A percentile compares a stretch with the other conserved stretches of the same genome.
phyloP scores from a whole-genome alignment of 1,140 invertebrate genomes.

The Maconellicoccus hirsutus region DNA sequence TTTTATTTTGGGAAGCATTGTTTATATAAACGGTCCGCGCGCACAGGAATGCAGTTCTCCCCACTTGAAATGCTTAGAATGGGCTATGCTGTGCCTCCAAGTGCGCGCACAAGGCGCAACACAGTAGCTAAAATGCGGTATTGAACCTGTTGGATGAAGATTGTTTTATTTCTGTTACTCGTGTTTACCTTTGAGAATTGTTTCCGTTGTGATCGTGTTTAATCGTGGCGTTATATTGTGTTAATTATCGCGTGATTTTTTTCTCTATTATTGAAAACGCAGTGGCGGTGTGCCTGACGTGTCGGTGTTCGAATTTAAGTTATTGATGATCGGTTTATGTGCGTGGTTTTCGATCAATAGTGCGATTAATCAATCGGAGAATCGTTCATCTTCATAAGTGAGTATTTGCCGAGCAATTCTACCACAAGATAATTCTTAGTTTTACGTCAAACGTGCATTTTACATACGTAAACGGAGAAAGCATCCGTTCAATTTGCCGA shows the following conservation, averaged over 20 bases:
- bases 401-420: too few relatives aligned
- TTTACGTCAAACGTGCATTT: too few relatives aligned
- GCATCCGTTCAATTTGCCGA: too few relatives aligned
- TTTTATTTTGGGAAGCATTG: too few relatives aligned
- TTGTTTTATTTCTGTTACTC: conserved; percentile 6
- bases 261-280: too few relatives aligned
- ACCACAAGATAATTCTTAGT: too few relatives aligned
- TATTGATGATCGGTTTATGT: too few relatives aligned
- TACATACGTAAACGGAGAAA: too few relatives aligned
- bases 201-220: neutral
- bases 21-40: neutral
- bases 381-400: too few relatives aligned
- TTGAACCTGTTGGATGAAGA: conserved; percentile 17
- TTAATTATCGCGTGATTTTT: too few relatives aligned
- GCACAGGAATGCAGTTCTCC: conserved; percentile 21
- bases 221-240: neutral
- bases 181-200: neutral
- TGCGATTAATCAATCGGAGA: neutral
- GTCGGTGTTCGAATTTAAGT: too few relatives aligned
- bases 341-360: neutral
- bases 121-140: conserved; percentile 17
- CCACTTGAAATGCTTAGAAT: neutral
- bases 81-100: neutral
- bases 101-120: conserved; percentile 4
- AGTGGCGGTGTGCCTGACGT: too few relatives aligned